phyloP scores from a whole-genome alignment of 1,140 invertebrate species.

The Pachyrhynchus sulphureomaculatus region DNA sequence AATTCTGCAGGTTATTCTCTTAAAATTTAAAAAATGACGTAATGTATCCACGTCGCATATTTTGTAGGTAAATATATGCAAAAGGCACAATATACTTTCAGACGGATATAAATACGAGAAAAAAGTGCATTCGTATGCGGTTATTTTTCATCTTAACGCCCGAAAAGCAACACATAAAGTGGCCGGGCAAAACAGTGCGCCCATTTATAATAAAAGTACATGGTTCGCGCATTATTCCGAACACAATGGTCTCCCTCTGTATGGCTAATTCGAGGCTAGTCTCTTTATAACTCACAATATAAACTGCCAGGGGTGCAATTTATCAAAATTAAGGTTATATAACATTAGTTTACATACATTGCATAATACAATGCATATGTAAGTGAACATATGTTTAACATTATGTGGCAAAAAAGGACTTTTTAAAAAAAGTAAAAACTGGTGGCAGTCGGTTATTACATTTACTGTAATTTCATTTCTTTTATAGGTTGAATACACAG shows the following conservation, averaged over 20 bases:
- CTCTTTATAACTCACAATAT: constrained; percentile 18
- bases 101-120: constrained; percentile 26
- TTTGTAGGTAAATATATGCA: constrained; percentile 15
- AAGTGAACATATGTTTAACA: too few relatives aligned
- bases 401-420: too few relatives aligned
- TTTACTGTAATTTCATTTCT: too few relatives aligned
- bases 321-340: not conserved
- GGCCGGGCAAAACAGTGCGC: constrained; percentile 24
- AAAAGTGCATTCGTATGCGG: constrained; percentile 30
- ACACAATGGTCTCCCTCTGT: constrained; percentile 32
- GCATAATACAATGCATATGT: too few relatives aligned
- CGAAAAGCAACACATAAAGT: constrained; percentile 34
- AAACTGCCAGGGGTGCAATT: not conserved
- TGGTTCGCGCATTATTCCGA: constrained; percentile 33
- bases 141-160: constrained; percentile 34
- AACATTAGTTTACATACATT: too few relatives aligned
- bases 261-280: constrained; percentile 29
- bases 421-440: too few relatives aligned
- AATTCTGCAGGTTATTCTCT: too few relatives aligned
- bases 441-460: too few relatives aligned
- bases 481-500: too few relatives aligned
- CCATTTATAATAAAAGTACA: constrained; percentile 36
- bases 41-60: constrained; percentile 17
- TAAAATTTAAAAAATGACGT: constrained; percentile 18
- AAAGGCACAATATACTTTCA: constrained; percentile 28